Evolutionary conservation across 1,140 invertebrate species (phyloP).

Genomic region (Drosophila suzukii): DNA sequence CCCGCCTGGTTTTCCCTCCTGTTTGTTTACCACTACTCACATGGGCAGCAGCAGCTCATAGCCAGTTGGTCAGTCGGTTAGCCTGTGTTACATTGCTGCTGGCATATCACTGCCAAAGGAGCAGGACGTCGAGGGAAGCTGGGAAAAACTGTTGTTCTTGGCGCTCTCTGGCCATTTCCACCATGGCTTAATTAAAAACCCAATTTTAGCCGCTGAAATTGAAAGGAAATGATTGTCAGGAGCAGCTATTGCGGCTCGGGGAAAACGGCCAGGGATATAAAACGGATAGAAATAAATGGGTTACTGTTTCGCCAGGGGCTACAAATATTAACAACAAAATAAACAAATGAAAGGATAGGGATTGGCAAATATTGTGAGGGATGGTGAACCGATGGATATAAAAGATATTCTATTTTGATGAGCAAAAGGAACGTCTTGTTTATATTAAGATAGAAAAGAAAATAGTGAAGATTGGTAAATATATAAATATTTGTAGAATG

Average conservation of each 20-base stretch:
- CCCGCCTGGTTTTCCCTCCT: slow-evolving; percentile 20
- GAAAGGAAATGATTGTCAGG: slow-evolving; percentile 48
- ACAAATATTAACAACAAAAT: slow-evolving; percentile 12
- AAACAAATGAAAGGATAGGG: background rate
- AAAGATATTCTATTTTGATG: background rate
- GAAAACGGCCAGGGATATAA: background rate
- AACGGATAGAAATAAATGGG: slow-evolving; percentile 28
- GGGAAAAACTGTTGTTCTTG: slow-evolving; percentile 36
- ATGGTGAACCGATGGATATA: background rate
- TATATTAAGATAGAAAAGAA: no score
- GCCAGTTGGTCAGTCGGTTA: slow-evolving; percentile 52
- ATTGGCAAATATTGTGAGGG: background rate
- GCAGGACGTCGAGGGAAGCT: background rate
- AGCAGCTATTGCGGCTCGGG: slow-evolving; percentile 15
- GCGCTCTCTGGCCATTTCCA: background rate
- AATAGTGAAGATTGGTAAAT: background rate
- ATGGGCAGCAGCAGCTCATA: slow-evolving; percentile 7
- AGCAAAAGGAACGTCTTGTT: background rate
- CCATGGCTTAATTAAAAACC: slow-evolving; percentile 75
- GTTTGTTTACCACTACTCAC: slow-evolving; percentile 52
- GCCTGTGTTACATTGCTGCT: slow-evolving; percentile 16
- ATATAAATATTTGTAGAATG: background rate
- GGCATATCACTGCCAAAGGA: slow-evolving; percentile 44
- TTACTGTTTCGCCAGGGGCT: slow-evolving; percentile 6
- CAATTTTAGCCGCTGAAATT: slow-evolving; percentile 64